Conservation (phyloP, 1,140 invertebrate genomes). For the Diplogasteroides magnus region DNA sequence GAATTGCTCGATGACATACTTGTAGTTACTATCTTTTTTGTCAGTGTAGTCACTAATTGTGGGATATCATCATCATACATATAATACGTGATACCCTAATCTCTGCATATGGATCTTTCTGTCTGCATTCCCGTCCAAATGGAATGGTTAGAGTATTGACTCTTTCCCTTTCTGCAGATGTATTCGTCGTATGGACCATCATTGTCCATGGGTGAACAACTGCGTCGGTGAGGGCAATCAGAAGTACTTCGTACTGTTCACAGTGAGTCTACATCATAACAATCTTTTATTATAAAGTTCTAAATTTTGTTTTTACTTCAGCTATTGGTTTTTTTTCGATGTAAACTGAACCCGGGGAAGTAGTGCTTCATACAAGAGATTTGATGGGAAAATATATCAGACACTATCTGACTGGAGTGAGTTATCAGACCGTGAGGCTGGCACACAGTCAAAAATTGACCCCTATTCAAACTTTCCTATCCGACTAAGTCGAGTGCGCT, state of each 20-base stretch:
- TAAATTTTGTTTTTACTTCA: too few species aligned
- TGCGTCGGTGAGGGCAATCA: conserved; percentile 99
- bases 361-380: conserved; percentile 5
- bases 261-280: conserved; percentile 66
- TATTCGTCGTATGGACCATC: conserved; percentile 98
- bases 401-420: too few species aligned
- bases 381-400: too few species aligned
- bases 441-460: too few species aligned
- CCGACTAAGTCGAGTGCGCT: too few species aligned
- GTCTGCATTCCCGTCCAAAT: not conserved
- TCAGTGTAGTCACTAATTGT: too few species aligned
- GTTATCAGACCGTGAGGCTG: too few species aligned
- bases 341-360: not conserved
- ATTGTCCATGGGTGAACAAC: conserved; percentile 83
- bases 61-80: too few species aligned
- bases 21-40: not conserved
- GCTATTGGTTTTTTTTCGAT: not conserved
- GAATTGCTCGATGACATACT: not conserved
- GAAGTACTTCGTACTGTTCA: conserved; percentile 98
- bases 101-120: not conserved
- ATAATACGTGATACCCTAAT: not conserved
- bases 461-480: too few species aligned
- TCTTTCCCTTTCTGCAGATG: conserved; percentile 62
- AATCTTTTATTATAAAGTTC: not conserved
- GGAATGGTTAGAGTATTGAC: not conserved